Conservation (phyloP, 2,888 invertebrate genomes). For the Drosophila prolongata region DNA sequence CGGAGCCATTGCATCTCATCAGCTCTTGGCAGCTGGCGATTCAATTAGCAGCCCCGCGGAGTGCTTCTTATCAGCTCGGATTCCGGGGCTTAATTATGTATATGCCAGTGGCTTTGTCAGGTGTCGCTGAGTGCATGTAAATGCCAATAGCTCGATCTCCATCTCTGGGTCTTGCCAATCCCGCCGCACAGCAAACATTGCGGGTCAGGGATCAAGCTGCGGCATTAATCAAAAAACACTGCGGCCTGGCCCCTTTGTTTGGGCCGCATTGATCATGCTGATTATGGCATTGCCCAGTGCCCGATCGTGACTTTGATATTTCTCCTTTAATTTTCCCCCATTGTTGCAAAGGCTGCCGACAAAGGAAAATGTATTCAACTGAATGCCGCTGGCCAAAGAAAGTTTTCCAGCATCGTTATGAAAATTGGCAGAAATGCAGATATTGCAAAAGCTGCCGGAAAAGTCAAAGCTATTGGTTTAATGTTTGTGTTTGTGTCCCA, state of each 20-base stretch:
- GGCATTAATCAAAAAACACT: constrained; percentile 64
- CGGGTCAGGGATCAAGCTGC: constrained; percentile 64
- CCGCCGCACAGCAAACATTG: constrained; percentile 33
- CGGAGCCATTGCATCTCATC: constrained; percentile 24
- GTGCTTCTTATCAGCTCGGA: constrained; percentile 54
- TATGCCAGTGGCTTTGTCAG: constrained; percentile 37
- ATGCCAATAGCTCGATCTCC: constrained; percentile 12
- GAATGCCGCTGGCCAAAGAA: constrained; percentile 60
- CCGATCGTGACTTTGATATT: constrained; percentile 76
- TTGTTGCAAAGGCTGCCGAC: constrained; percentile 51
- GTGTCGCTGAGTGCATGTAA: constrained; percentile 42
- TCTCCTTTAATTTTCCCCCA: constrained; percentile 66
- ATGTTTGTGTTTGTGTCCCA: constrained; percentile 19
- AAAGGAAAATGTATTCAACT: constrained; percentile 20
- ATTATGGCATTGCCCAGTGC: constrained; percentile 57
- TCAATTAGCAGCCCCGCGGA: constrained; percentile 54
- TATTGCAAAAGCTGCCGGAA: constrained; percentile 10
- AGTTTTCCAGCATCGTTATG: constrained; percentile 54
- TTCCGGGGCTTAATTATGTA: constrained; percentile 29
- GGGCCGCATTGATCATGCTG: constrained; percentile 68
- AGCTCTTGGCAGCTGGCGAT: constrained; percentile 29
- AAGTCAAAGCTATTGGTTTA: constrained; percentile 3
- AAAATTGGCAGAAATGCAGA: constrained; percentile 44
- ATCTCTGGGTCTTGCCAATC: constrained; percentile 32
- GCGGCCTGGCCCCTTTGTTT: constrained; percentile 30